phyloP scores from a whole-genome alignment of 2,888 invertebrate genomes.

The Asteroscopus sphinx region DNA sequence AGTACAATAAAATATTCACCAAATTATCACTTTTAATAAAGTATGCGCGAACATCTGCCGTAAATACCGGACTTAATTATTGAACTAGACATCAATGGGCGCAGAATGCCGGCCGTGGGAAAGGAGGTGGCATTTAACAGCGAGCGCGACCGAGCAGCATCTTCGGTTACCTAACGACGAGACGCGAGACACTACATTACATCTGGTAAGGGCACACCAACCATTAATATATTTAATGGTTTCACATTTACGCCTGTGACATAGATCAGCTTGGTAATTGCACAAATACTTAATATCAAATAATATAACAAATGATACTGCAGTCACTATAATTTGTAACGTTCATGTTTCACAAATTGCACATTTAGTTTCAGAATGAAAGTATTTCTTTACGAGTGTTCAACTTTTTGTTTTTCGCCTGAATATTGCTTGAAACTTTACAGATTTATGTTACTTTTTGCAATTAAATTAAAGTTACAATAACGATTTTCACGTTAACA shows the following conservation, averaged over 20 bases:
- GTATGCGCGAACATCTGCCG: constrained; percentile 48
- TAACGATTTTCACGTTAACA: constrained; percentile 9
- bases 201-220: constrained; percentile 46
- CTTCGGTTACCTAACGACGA: constrained; percentile 71
- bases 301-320: constrained; percentile 15
- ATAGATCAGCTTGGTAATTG: constrained; percentile 17
- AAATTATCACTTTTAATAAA: constrained; percentile 10
- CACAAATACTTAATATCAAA: constrained; percentile 18
- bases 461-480: constrained; percentile 18
- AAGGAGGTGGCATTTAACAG: constrained; percentile 74
- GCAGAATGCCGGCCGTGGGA: constrained; percentile 78
- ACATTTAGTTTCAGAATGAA: constrained; percentile 18
- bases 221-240: constrained; percentile 44
- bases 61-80: constrained; percentile 71
- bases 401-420: constrained; percentile 15
- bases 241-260: constrained; percentile 39
- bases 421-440: constrained; percentile 24
- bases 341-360: constrained; percentile 32
- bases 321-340: constrained; percentile 22
- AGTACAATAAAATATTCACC: background rate
- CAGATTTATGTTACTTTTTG: constrained; percentile 31
- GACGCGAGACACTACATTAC: constrained; percentile 35
- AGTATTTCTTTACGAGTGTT: constrained; percentile 23
- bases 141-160: constrained; percentile 60
- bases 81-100: constrained; percentile 77